phyloP scores from a whole-genome alignment of 2,113 vertebrate genomes.

The Gallinago jamesoni region DNA sequence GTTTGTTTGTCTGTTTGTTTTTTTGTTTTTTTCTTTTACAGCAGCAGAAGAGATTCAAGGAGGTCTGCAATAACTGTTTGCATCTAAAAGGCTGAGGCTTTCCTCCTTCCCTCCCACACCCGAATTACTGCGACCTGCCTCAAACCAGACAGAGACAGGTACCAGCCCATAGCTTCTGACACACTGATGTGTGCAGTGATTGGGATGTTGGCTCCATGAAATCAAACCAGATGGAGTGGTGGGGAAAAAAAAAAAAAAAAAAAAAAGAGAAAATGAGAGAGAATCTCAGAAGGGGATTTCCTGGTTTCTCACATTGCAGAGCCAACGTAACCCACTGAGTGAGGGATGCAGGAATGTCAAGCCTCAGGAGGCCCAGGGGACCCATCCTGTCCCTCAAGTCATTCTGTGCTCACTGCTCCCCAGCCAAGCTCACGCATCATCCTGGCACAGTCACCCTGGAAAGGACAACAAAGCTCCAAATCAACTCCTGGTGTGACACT shows the following conservation, averaged over 20 bases:
- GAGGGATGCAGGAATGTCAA: fast-evolving
- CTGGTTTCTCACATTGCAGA: neutral
- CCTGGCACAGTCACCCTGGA: neutral
- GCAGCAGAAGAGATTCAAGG: neutral
- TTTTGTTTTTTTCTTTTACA: too few relatives aligned
- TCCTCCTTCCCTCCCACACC: neutral
- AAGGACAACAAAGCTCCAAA: neutral
- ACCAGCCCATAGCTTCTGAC: neutral
- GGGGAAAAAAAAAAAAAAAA: fast-evolving
- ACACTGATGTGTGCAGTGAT: neutral
- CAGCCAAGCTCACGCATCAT: neutral
- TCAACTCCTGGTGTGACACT: neutral
- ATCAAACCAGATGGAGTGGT: neutral
- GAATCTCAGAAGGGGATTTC: neutral
- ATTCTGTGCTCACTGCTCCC: neutral
- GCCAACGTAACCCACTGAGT: fast-evolving
- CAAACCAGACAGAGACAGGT: neutral
- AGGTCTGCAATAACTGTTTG: neutral
- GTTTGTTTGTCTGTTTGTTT: too few relatives aligned
- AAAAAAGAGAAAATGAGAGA: too few relatives aligned
- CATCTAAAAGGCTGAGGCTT: neutral
- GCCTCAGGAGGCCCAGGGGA: neutral
- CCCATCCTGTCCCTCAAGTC: fast-evolving
- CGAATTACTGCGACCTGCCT: neutral
- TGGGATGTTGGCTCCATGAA: fast-evolving